Base-by-base conservation (phyloP, 30 jellyfish, hydroid and myxozoan genomes). In the Haliclystus octoradiatus region DNA sequence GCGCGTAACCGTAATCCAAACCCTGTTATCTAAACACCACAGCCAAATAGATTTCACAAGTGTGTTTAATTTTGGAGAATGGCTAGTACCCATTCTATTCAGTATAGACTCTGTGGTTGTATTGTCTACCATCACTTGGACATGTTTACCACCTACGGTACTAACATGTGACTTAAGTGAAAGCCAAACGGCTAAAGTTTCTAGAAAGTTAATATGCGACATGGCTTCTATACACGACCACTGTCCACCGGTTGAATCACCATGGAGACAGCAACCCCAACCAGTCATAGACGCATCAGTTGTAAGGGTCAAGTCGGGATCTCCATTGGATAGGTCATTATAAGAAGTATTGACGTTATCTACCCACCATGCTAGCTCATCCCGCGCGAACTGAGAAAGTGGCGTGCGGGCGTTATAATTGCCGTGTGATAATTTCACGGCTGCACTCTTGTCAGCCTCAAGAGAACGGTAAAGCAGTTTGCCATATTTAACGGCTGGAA, bases 271-370 rank as follows among this genome's bases (percentile, higher is more conserved):
- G 22, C 50, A 40, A 34, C 93, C 85, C 81, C 75, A 72, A 22
- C 93, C 86, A n/a, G 22, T 31, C 12, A 30, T 14, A 3, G 93
- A 80, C 23, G 93, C 93, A 80, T 80, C 93, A 34, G 90, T 29
- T 30, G 62, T 35, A 2, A 77, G 28, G 0, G 35, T 62, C 28
- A 70, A 31, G 26, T 35, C 51, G 3, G 79, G 79, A 30, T 61
- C 49, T 9, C 31, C 49, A 3, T 65, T 50, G 70, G 77, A 40
- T 33, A 47, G 22, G 28, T 31, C 34, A 79, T 65, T 1, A 19
- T 9, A 40, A 5, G 9, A 5, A 40, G 19, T 40, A 19, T 5
- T 19, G 57, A 40, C 57, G 57, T 40, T 5, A 40, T 40, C 14
- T 9, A 40, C 57, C 57, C 88, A 76, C 88, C 88, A 66, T 23